Base-by-base conservation (phyloP, 2,888 invertebrate species). In the Stenurella melanura region DNA sequence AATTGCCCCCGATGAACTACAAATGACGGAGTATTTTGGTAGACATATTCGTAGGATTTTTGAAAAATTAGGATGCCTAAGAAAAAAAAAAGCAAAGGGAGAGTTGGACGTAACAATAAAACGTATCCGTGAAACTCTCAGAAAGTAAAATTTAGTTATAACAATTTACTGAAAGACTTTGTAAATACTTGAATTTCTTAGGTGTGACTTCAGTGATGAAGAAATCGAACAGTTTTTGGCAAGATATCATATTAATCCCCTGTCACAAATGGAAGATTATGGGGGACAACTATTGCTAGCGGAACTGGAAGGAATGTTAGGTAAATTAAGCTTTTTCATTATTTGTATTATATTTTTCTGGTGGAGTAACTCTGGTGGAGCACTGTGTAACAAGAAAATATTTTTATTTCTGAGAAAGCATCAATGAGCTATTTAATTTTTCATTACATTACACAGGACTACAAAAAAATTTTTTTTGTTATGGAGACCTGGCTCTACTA, bases 191-290 rank as follows among this genome's bases (percentile, higher is more conserved):
- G 34, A 12, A 26, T 26, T 7, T 87, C 86, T 71, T 82, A 92
- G 93, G 68, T 92, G 91, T 83, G 92, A 93, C 75, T 93, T 93
- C 85, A 91, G 91, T 60, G 93, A 93, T 83, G 88, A 91, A 82
- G 93, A 94, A 87, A 93, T 94, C 76, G 93, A 93, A 86, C 92
- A 93, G 89, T 92, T 93, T 87, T 93, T 94, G 85, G 91, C 92
- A 11, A 91, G 92, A 80, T 93, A 93, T 85, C 93, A 93, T 83
- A 87, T 92, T 75, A 92, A 93, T 81, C 88, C 86, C 12, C 84
- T 17, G 85, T 85, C 10, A 84, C 85, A 73, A 80, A 87, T 11
- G 83, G 83, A 86, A 18, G 75, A 84, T 26, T 86, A 88, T 78
- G 80, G 86, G 18, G 81, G 83, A 19, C 82, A 83, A 72, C 80